phyloP scores from a whole-genome alignment of 2,113 vertebrate genomes.

The Proteles cristata region DNA sequence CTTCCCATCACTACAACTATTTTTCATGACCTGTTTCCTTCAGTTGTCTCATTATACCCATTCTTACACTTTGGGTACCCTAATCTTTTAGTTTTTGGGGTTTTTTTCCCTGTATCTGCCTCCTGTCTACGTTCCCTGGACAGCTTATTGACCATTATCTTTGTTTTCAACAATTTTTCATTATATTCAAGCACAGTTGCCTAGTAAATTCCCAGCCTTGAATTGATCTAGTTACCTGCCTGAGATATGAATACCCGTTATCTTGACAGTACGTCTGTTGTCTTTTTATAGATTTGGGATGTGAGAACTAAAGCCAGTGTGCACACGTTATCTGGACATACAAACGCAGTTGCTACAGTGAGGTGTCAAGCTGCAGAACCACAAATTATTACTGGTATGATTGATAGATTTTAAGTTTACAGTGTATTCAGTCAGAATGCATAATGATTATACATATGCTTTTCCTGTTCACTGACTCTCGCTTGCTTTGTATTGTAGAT shows the following conservation, averaged over 20 bases:
- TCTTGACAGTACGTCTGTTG: background rate
- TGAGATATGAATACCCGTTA: background rate
- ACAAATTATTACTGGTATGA: slow-evolving; percentile 96
- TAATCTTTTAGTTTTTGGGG: background rate
- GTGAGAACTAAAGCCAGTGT: slow-evolving; percentile 98
- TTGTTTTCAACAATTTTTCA: background rate
- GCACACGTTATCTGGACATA: slow-evolving; percentile 96
- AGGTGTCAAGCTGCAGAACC: slow-evolving; percentile 97
- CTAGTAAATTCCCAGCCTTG: background rate
- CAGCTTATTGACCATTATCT: background rate
- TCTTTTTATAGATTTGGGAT: slow-evolving; percentile 94
- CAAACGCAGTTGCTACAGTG: slow-evolving; percentile 98
- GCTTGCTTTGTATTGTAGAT: background rate
- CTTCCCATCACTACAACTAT: background rate
- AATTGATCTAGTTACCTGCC: background rate
- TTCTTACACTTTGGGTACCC: background rate
- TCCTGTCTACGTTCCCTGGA: background rate
- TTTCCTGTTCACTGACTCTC: background rate
- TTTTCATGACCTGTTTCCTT: background rate
- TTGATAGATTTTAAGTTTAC: background rate
- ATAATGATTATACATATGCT: background rate
- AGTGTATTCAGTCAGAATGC: background rate
- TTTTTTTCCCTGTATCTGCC: background rate
- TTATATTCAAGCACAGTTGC: background rate
- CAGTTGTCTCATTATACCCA: background rate